Conservation (phyloP, 2,113 vertebrate genomes). For the Labeo catla region DNA sequence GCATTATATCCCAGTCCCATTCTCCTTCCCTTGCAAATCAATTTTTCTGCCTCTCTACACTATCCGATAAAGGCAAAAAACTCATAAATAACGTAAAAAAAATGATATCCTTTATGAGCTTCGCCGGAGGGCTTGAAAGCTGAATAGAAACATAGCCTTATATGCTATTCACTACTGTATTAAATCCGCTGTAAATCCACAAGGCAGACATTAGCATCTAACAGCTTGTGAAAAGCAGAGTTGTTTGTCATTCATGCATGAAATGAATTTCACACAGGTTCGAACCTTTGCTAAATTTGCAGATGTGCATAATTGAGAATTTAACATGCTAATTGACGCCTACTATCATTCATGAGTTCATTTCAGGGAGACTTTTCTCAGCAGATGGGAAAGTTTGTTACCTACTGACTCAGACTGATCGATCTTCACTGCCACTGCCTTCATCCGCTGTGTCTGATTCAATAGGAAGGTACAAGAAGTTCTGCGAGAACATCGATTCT, state of each 20-base stretch:
- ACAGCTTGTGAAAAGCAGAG: conserved; percentile 42
- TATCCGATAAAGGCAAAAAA: conserved; percentile 31
- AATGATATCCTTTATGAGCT: conserved; percentile 7
- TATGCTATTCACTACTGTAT: conserved; percentile 43
- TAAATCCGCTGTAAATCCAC: conserved; percentile 36
- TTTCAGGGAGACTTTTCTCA: conserved; percentile 17
- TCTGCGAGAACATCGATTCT: conserved; percentile 25
- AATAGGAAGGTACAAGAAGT: conserved; percentile 30
- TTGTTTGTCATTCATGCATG: conserved; percentile 39
- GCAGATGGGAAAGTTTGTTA: conserved; percentile 31
- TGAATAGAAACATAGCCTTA: conserved; percentile 27
- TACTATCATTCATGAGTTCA: conserved; percentile 17
- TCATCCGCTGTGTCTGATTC: conserved; percentile 36
- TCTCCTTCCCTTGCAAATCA: conserved; percentile 24
- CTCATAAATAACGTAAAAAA: conserved; percentile 13
- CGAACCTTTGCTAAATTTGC: conserved; percentile 36
- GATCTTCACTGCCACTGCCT: conserved; percentile 35
- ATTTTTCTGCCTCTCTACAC: conserved; percentile 5
- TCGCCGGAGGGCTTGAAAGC: background rate
- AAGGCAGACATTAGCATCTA: conserved; percentile 41
- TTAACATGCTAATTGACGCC: conserved; percentile 42
- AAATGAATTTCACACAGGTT: conserved; percentile 42
- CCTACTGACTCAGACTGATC: conserved; percentile 23
- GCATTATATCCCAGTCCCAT: background rate
- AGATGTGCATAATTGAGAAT: conserved; percentile 45